Evolutionary conservation across 1,140 invertebrate species (phyloP).

Genomic region (Grapholita molesta): DNA sequence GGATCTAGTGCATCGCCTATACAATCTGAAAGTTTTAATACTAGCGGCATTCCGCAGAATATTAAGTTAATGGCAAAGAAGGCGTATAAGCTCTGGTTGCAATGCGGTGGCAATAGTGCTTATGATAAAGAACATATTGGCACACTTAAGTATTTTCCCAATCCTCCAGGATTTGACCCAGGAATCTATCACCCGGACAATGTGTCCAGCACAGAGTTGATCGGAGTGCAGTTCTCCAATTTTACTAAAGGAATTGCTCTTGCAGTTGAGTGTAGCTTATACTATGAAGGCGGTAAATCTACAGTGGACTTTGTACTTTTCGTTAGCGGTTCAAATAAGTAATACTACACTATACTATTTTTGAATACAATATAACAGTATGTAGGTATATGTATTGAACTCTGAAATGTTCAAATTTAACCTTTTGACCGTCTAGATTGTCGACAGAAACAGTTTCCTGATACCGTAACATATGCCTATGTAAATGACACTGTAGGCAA

Average conservation of each 20-base stretch:
- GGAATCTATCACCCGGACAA: constrained; percentile 42
- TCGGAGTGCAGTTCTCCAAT: constrained; percentile 55
- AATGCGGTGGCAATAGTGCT: constrained; percentile 50
- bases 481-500: too few relatives aligned
- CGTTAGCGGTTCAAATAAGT: constrained; percentile 32
- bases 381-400: background rate
- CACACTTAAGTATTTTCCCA: constrained; percentile 51
- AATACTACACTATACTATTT: too few relatives aligned
- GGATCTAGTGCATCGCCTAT: constrained; percentile 51
- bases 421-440: too few relatives aligned
- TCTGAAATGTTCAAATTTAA: too few relatives aligned
- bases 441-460: too few relatives aligned
- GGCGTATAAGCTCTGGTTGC: constrained; percentile 52
- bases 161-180: constrained; percentile 62
- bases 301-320: constrained; percentile 52
- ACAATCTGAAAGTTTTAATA: constrained; percentile 26
- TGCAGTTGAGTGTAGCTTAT: constrained; percentile 56
- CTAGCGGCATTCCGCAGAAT: constrained; percentile 34
- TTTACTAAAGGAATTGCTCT: constrained; percentile 59
- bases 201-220: constrained; percentile 36
- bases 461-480: too few relatives aligned
- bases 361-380: background rate
- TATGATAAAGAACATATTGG: constrained; percentile 64
- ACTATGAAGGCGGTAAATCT: constrained; percentile 50
- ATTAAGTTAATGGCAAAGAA: constrained; percentile 45